phyloP scores from a whole-genome alignment of 1,140 invertebrate genomes.

The Acromyrmex heyeri region DNA sequence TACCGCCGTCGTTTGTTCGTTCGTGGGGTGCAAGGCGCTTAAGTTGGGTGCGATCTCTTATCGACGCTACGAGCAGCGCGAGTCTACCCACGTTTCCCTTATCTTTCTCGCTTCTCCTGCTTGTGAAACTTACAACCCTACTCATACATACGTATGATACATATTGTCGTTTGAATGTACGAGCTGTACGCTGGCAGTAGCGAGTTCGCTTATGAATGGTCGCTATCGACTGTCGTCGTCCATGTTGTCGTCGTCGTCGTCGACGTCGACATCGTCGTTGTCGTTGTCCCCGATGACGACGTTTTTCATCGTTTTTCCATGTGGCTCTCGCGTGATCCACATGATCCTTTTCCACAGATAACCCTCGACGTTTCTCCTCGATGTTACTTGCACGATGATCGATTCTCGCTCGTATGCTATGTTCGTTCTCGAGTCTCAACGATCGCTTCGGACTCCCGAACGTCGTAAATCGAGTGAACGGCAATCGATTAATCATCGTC shows the following conservation, averaged over 20 bases:
- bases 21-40: conserved; percentile 69
- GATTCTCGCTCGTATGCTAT: conserved; percentile 25
- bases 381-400: conserved; percentile 44
- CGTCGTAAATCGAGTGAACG: conserved; percentile 50
- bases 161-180: conserved; percentile 76
- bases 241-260: conserved; percentile 6
- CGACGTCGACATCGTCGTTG: background rate
- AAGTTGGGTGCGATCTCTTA: conserved; percentile 82
- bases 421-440: conserved; percentile 22
- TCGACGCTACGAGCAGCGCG: conserved; percentile 75
- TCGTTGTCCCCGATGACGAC: conserved; percentile 26
- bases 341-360: conserved; percentile 57
- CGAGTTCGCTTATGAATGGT: conserved; percentile 50
- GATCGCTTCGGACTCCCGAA: conserved; percentile 15
- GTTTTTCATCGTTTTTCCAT: conserved; percentile 48
- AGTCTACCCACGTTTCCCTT: conserved; percentile 84
- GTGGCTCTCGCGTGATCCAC: conserved; percentile 12
- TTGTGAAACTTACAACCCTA: conserved; percentile 69
- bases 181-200: conserved; percentile 35
- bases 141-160: conserved; percentile 70
- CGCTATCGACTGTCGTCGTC: conserved; percentile 57
- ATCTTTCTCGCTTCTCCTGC: conserved; percentile 77
- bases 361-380: conserved; percentile 32
- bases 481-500: conserved; percentile 56
- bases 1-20: conserved; percentile 64